Evolutionary conservation across 2,113 vertebrate species (phyloP), one percentile per base, ranked within the genome.

Genomic region (Heterotilapia buettikoferi): DNA sequence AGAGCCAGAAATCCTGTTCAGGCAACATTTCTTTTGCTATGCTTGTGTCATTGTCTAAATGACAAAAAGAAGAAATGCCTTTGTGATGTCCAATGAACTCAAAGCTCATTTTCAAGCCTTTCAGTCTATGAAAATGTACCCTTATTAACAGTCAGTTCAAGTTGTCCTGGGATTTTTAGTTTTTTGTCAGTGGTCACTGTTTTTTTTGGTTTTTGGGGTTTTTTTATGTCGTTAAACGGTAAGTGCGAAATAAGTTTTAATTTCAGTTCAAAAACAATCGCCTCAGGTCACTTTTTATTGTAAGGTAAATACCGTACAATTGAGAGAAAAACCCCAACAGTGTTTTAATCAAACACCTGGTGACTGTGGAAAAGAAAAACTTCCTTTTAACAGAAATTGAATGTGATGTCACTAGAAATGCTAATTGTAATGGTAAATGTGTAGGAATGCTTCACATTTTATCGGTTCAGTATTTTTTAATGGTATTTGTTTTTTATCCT

Each of bases 221-320:
- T 29, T 29, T 66, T 86, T 90, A 5, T 94, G 86, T 90, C 83
- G 84, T 87, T 82, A 63, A 89, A 78, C 43, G 93, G 92, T 94
- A 94, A 95, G 93, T 94, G 36, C 82, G 24, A 50, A 50, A 56
- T 24, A 29, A 80, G 26, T 82, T 50, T 36, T 66, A 7, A 36
- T 36, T 0, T 66, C n/a, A 66, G 61, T 38, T 12, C 18, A 36
- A 36, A 5, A 36, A 3, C 36, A 36, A 19, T 63, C 18, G 2
- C 59, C 59, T 36, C 2, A 36, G 31, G 31, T 19, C 31, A 66
- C 61, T 12, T 66, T 66, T 38, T 12, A 38, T 19, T 66, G 61
- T 66, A 7, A n/a, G 31, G 18, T 66, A 36, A 66, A 36, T n/a
- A 66, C 31, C 6, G 6, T 38, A 7, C 31, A 38, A 5, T 66